These are phyloP conservation scores for Delia radicum DNA, from an alignment of 1,140 invertebrate genomes.

Conservation along the genomic window DNA sequence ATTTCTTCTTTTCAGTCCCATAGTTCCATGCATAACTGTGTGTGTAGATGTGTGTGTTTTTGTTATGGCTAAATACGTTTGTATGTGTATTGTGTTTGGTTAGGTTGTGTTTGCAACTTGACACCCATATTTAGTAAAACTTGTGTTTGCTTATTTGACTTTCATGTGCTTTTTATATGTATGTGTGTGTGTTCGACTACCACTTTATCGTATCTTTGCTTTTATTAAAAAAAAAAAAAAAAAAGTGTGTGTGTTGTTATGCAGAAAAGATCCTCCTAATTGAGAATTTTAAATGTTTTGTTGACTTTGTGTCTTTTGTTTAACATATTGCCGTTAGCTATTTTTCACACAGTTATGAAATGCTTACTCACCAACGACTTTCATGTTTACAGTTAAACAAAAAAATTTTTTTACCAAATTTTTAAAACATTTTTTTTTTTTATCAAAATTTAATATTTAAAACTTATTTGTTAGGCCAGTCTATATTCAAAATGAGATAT, in stretches of 20 bases:
- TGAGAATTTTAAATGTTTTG: slow-evolving; percentile 28
- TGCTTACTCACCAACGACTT: not conserved
- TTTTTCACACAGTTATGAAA: slow-evolving; percentile 5
- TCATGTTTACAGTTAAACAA: no score
- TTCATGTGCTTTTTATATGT: not conserved
- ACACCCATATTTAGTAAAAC: not conserved
- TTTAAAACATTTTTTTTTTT: no score
- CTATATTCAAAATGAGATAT: no score
- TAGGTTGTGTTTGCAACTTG: not conserved
- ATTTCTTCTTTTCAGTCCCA: no score
- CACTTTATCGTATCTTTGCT: not conserved
- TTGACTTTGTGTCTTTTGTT: slow-evolving; percentile 26
- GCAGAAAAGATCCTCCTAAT: slow-evolving; percentile 18
- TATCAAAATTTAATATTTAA: no score
- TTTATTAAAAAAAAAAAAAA: not conserved
- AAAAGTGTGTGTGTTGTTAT: not conserved
- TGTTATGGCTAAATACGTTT: not conserved
- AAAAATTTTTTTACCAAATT: no score
- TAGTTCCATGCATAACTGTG: no score
- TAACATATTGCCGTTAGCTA: slow-evolving; percentile 19
- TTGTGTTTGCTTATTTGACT: not conserved
- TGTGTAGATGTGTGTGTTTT: no score
- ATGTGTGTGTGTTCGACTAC: not conserved
- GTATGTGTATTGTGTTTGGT: not conserved
- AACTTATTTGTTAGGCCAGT: no score